Evolutionary conservation across 1,140 invertebrate species (phyloP), one percentile per base, ranked within the genome.

Genomic region (Hyphantria cunea): DNA sequence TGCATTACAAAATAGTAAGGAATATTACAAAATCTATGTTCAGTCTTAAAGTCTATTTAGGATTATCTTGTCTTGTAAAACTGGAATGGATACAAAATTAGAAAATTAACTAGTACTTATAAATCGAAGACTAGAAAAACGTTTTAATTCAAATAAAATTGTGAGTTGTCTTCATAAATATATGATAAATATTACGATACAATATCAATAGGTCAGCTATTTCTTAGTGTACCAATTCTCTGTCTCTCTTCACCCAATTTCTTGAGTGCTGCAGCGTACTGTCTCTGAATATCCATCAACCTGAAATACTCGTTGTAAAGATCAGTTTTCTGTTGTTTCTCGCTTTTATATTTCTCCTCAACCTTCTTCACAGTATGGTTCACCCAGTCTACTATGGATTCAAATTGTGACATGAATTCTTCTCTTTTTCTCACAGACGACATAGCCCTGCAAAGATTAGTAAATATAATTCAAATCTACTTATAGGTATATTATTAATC

Each of bases 401-500:
- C 96, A 74, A 98, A 95, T 84, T 98, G 97, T 56, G 95, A 93
- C 66, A 98, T 92, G 84, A 98, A 98, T 81, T 98, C 95, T 78
- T 97, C 96, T 77, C 95, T 95, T 9, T 93, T 93, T 61, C 93
- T 93, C 6, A 86, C 73, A 14, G 94, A 95, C 37, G 92, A 89
- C 94, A 96, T 95, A 32, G 95, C 95, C 85, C 94, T 94, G 58
- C 72, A 48, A 68, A 68, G 77, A 60, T 37, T 51, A 44, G 65
- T 37, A 56, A 44, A 48, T 39, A 4, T 33, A 39, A 39, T 3
- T 25, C 17, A 25, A 25, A 25, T n/a, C n/a, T n/a, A n/a, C n/a
- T n/a, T n/a, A n/a, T n/a, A n/a, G n/a, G n/a, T n/a, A n/a, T n/a
- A n/a, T n/a, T n/a, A n/a, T n/a, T n/a, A n/a, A n/a, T n/a, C n/a